Conservation (phyloP, 1,140 invertebrate genomes). For the Diachasma alloeum region DNA sequence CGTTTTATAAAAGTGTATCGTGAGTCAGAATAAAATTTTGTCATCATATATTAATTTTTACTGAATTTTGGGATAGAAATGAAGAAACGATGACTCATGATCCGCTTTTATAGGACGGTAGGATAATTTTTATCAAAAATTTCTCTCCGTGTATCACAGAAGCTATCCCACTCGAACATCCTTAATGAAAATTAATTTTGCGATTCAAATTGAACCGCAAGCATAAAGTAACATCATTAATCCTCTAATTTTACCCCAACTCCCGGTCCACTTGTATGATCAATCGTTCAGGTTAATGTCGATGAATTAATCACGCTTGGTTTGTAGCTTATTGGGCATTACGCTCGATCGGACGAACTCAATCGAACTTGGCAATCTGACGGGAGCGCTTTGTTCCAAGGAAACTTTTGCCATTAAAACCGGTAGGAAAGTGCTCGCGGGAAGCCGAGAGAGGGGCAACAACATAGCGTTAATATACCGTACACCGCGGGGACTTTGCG, state of each 20-base stretch:
- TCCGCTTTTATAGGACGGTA: too few relatives aligned
- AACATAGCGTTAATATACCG: not conserved
- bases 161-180: too few relatives aligned
- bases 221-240: not conserved
- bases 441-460: not conserved
- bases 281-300: not conserved
- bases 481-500: not conserved
- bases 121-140: too few relatives aligned
- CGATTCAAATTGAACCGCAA: too few relatives aligned
- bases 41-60: too few relatives aligned
- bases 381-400: not conserved
- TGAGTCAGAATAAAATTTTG: too few relatives aligned
- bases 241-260: not conserved
- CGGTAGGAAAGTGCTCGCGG: not conserved
- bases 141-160: too few relatives aligned
- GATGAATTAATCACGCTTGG: conserved; percentile 5
- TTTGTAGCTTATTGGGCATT: conserved; percentile 9
- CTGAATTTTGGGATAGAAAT: too few relatives aligned
- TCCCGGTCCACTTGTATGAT: not conserved
- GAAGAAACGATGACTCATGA: too few relatives aligned
- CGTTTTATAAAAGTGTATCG: too few relatives aligned
- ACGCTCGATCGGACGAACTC: not conserved
- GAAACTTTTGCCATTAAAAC: conserved; percentile 5
- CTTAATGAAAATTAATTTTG: too few relatives aligned
- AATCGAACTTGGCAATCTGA: conserved; percentile 7